Evolutionary conservation across 1,140 invertebrate genomes (phyloP), one percentile per base, ranked within the genome.

Genomic region (Drosophila malerkotliana): DNA sequence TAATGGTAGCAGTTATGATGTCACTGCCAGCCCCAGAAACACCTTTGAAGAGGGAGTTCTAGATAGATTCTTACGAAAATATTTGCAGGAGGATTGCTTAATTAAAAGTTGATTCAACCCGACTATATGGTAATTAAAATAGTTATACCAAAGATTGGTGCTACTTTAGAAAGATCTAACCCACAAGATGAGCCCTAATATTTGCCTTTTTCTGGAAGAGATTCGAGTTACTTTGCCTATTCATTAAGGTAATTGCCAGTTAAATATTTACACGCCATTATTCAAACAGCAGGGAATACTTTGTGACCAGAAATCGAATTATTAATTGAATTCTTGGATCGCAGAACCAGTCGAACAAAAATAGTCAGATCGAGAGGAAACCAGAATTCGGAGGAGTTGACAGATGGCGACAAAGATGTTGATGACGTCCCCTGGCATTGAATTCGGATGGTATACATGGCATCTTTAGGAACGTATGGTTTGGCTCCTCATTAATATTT

Each of bases 371-470:
- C 24, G 18, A 44, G 37, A 45, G n/a, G 49, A 34, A 48, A 39
- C 56, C 51, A 58, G 53, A 30, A 74, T 58, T 8, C n/a, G 62
- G 59, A 54, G 59, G 68, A 78, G 67, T 77, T 88, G 83, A 89
- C 83, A 83, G 72, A 82, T 88, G 72, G 75, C 79, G 49, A 76
- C 66, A 81, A 81, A 79, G 37, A 83, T 47, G 72, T 80, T 69
- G 76, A 87, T 88, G 84, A 88, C 83, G 83, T 88, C 45, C 61
- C 55, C 18, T 56, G 75, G 53, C 67, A 77, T 67, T 67, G 60
- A 79, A 72, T 68, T 83, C 61, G 54, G 41, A 10, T 2, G n/a
- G 26, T 60, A 21, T 21, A 18, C 8, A 61, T 62, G 54, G 4
- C 67, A 73, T 66, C 66, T 41, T 34, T 67, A 59, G 24, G 44